Base-by-base conservation (phyloP, 2,888 invertebrate genomes). In the Sesia bembeciformis region DNA sequence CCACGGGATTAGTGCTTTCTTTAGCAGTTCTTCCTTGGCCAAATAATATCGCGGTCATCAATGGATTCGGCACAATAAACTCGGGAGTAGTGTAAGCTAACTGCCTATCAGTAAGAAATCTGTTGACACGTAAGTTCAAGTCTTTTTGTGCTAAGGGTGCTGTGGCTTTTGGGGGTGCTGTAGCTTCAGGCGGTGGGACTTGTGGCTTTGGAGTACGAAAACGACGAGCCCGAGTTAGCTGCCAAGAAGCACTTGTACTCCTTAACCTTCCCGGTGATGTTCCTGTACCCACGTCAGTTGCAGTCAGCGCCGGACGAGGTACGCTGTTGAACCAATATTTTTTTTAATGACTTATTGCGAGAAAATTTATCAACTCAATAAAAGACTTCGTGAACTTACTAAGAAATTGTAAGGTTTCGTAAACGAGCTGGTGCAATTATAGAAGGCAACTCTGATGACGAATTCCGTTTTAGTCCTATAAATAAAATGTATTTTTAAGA, bases 391-490 rank as follows among this genome's bases (percentile, higher is more conserved):
- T 5, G 8, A 56, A 76, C 84, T 79, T 65, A 89, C 89, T 81
- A 86, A 63, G 74, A 76, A 57, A 68, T 68, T 41, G 77, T 76
- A 54, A 83, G 78, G 2, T 84, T 66, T 52, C 83, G 72, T 54
- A 89, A 63, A 43, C 87, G 75, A 49, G 88, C 89, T 53, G 89
- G 86, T 5, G 83, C 86, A 60, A 78, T 84, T 6, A 89, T 80
- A 6, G 85, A 79, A 4, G 85, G 87, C 41, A 84, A 60, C 46
- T 86, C 86, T 7, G 63, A 61, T 49, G 78, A 65, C 3, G 74
- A 74, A 63, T 81, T 86, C 64, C 81, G 74, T 72, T 86, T 88
- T 52, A 89, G 67, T 3, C 88, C 88, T 89, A 63, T 38, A 54
- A 57, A n/a, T 38, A 50, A 23, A 23, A 23, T 23, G 23, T 23